Evolutionary conservation across 2,797 vertebrate species (phyloP), one percentile per base, ranked within the genome.

Genomic region (Pangasius djambal): DNA sequence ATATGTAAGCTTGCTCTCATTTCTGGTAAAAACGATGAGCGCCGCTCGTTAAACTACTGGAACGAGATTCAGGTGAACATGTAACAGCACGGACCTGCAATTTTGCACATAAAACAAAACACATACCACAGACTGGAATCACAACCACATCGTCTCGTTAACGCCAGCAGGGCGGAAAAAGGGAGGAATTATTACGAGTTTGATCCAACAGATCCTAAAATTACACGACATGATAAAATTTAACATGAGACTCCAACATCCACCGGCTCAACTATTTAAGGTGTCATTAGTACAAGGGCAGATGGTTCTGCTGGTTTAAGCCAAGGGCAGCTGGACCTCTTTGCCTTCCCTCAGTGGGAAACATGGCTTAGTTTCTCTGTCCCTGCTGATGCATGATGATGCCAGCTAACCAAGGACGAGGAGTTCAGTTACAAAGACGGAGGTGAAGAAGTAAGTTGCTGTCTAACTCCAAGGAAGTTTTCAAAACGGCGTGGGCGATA

Each of bases 381-480:
- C 55, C 78, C 78, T 37, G 18, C 55, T 81, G 78, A 81, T 22
- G 55, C n/a, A 22, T 25, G 31, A 81, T 34, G 55, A 81, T 4
- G 52, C 31, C 18, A 5, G 52, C 52, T 22, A 31, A 52, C 48
- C 48, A 78, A 78, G 75, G 75, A 78, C 75, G 48, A 52, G 75
- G 75, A 78, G 75, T 31, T 52, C 59, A 1, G 59, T 67, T 84
- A 63, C 55, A 22, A 34, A 79, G 77, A 79, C 50, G 34, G 77
- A 59, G 78, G 75, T 78, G 75, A 52, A 78, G 44, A 18, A n/a
- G 28, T 52, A n/a, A n/a, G 28, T 52, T 9, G 25, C 48, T 52
- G 72, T 52, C 69, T 70, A 70, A 70, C 69, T 70, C 16, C 69
- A 70, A 37, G 34, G 69, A 72, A 34, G 67, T 69, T 69, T 69